Evolutionary conservation across 35 echinoderm and acorn worm genomes (phyloP).

Genomic region (Strongylocentrotus purpuratus): DNA sequence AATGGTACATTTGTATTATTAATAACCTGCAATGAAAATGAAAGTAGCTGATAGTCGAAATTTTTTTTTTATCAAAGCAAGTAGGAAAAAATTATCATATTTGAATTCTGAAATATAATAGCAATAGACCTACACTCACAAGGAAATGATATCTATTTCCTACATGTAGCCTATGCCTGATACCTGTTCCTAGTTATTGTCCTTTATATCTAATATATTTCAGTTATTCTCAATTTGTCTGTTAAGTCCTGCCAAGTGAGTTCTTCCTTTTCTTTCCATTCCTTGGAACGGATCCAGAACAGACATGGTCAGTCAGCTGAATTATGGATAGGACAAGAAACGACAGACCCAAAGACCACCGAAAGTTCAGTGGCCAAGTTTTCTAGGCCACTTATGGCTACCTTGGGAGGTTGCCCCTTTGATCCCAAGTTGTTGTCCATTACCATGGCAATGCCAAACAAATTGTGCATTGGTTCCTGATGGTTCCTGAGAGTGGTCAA

Average conservation of each 20-base stretch:
- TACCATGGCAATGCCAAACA: neutral
- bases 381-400: conserved; percentile 16
- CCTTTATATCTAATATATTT: neutral
- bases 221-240: too few relatives aligned
- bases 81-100: neutral
- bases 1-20: neutral
- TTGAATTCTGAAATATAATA: neutral
- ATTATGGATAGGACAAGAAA: neutral
- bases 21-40: neutral
- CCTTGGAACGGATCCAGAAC: too few relatives aligned
- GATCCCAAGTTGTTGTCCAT: neutral
- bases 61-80: neutral
- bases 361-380: conserved; percentile 10
- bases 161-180: neutral
- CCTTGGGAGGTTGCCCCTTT: neutral
- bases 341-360: neutral
- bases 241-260: neutral
- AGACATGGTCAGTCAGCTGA: neutral
- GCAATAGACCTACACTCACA: neutral
- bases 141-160: neutral
- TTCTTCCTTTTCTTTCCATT: neutral
- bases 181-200: neutral
- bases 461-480: neutral
- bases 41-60: neutral
- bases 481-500: neutral